Evolutionary conservation across 2,113 vertebrate genomes (phyloP), one percentile per base, ranked within the genome.

Genomic region (Rhinogobius similis): DNA sequence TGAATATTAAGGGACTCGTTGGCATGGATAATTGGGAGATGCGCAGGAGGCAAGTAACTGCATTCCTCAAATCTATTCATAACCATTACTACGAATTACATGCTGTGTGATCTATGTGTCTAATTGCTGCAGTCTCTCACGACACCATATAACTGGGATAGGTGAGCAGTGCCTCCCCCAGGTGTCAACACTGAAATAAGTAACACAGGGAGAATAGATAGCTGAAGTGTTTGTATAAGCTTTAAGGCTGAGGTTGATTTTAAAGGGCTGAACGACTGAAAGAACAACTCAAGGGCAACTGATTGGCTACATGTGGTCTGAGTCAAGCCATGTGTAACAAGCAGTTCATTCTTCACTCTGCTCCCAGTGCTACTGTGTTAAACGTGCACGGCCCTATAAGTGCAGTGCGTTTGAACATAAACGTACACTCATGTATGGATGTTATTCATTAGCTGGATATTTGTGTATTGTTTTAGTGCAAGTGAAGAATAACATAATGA

Each of bases 281-380:
- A 21, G 41, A 48, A 27, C 76, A 64, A 29, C 46, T 79, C 32
- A 70, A 68, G 36, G 76, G 18, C 61, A 53, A 44, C 8, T 8
- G 38, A 76, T 68, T 78, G n/a, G 26, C 11, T 38, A 62, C 63
- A 62, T 68, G 29, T 68, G 65, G 56, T 73, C 21, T 43, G 14
- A 74, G 73, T 48, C 44, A n/a, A 79, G 72, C 70, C 67, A 38
- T 75, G 69, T 78, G 62, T 72, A 72, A 72, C 56, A 76, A 68
- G 21, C 55, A 67, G 65, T 32, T 59, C 65, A 29, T 46, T 67
- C 59, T 41, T 46, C 63, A 63, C 61, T 29, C 36, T 10, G 18
- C 46, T 48, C 46, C 46, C 44, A 3, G 46, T 38, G 43, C 79
- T 76, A 3, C 1, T 10, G 8, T 24, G 65, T 73, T 23, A n/a